phyloP scores from a whole-genome alignment of 2,888 invertebrate genomes.

The Nomada flava region DNA sequence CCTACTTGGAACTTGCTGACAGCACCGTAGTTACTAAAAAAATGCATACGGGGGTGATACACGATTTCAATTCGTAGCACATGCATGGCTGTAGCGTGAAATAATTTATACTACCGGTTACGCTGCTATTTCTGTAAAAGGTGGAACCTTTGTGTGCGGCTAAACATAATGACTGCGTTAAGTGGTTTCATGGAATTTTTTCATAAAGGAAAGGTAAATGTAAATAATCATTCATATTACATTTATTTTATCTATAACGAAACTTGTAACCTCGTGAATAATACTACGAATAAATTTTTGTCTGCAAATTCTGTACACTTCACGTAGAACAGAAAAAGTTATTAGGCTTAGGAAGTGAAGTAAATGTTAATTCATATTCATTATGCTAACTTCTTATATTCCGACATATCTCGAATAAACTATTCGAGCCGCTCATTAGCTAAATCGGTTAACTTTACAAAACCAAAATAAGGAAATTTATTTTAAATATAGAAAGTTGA shows the following conservation, averaged over 20 bases:
- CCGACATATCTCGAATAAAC: background rate
- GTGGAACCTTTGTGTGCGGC: constrained; percentile 5
- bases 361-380: background rate
- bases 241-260: background rate
- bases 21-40: too few relatives aligned
- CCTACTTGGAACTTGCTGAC: too few relatives aligned
- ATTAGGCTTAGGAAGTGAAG: too few relatives aligned
- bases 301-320: background rate
- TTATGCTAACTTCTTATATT: background rate
- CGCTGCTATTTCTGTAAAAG: constrained; percentile 30
- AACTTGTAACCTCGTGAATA: constrained; percentile 36
- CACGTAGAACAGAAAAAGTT: background rate
- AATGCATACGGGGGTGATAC: background rate
- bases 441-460: too few relatives aligned
- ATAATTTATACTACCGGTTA: constrained; percentile 53
- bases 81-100: constrained; percentile 27
- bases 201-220: constrained; percentile 90
- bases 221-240: background rate
- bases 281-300: constrained; percentile 15
- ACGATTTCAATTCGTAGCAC: constrained; percentile 9
- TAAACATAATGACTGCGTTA: constrained; percentile 86
- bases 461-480: too few relatives aligned
- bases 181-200: constrained; percentile 91
- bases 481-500: too few relatives aligned
- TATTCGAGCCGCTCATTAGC: background rate